Conservation (phyloP, 1,140 invertebrate genomes). For the Nixonia krombeini region DNA sequence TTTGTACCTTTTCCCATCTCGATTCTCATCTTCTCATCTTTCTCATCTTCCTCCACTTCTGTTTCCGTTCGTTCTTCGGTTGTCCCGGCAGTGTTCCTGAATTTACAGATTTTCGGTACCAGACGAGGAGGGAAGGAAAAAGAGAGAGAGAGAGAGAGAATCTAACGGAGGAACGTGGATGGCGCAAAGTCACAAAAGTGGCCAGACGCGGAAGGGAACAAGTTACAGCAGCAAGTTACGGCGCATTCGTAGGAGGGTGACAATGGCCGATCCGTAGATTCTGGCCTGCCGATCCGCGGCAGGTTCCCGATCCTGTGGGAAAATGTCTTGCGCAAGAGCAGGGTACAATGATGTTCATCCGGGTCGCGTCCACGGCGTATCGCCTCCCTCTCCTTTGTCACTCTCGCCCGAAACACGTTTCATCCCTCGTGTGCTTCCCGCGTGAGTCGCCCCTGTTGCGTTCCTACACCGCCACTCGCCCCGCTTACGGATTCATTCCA, state of each 20-base stretch:
- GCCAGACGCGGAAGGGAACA: not conserved
- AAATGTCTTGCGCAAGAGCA: conserved; percentile 50
- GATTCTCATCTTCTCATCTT: too few species aligned
- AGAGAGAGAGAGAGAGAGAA: not conserved
- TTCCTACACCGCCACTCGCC: conserved; percentile 27
- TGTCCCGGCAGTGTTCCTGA: too few species aligned
- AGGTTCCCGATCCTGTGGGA: conserved; percentile 53
- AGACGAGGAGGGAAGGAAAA: too few species aligned
- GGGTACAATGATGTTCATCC: conserved; percentile 31
- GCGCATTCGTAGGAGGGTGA: too few species aligned
- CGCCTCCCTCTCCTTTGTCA: conserved; percentile 16
- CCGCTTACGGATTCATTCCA: conserved; percentile 26
- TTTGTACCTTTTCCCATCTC: too few species aligned
- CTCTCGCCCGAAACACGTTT: conserved; percentile 43
- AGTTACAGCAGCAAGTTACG: too few species aligned
- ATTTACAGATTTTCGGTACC: too few species aligned
- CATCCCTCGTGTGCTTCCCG: conserved; percentile 48
- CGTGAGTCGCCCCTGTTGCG: conserved; percentile 36
- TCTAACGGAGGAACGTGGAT: not conserved
- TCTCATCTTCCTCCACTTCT: too few species aligned
- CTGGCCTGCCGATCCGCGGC: conserved; percentile 26
- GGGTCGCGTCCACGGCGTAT: conserved; percentile 5
- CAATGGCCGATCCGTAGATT: conserved; percentile 22
- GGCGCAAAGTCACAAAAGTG: not conserved
- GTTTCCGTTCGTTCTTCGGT: too few species aligned